phyloP scores from a whole-genome alignment of 1,140 invertebrate species.

The Pomacea maculata region DNA sequence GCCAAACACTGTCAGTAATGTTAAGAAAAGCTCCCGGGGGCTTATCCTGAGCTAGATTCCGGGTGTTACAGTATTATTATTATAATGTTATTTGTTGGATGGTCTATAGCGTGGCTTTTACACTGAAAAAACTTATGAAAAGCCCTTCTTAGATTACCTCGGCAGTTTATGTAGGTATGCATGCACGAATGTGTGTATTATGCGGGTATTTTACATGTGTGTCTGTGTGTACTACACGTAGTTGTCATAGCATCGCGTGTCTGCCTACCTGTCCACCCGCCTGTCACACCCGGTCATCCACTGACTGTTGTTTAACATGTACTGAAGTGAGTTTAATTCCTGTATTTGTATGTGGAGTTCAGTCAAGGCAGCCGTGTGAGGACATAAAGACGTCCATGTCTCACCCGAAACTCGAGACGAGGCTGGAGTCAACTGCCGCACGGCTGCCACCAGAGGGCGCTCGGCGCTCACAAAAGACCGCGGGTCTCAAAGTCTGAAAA shows the following conservation, averaged over 20 bases:
- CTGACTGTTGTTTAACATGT: not conserved
- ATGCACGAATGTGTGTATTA: not conserved
- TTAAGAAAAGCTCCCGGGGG: too few species aligned
- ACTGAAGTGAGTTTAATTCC: not conserved
- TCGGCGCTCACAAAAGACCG: not conserved
- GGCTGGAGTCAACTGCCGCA: not conserved
- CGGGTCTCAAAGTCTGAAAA: not conserved
- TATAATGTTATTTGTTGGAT: not conserved
- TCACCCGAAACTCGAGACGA: not conserved
- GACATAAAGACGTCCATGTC: not conserved
- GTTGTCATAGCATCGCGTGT: not conserved
- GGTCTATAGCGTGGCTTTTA: not conserved
- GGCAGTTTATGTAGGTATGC: not conserved
- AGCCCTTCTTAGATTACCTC: not conserved
- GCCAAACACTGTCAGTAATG: too few species aligned
- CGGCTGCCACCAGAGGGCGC: not conserved
- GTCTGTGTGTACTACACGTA: not conserved
- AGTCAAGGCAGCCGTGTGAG: not conserved
- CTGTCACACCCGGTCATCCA: not conserved
- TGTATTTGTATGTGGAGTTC: not conserved
- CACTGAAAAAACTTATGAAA: not conserved
- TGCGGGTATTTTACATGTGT: not conserved
- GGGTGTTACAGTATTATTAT: too few species aligned
- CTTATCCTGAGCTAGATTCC: too few species aligned
- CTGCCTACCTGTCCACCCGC: not conserved